These are phyloP conservation scores for Drosophila nannoptera DNA, from an alignment of 1,140 invertebrate genomes.

Conservation along the genomic window DNA sequence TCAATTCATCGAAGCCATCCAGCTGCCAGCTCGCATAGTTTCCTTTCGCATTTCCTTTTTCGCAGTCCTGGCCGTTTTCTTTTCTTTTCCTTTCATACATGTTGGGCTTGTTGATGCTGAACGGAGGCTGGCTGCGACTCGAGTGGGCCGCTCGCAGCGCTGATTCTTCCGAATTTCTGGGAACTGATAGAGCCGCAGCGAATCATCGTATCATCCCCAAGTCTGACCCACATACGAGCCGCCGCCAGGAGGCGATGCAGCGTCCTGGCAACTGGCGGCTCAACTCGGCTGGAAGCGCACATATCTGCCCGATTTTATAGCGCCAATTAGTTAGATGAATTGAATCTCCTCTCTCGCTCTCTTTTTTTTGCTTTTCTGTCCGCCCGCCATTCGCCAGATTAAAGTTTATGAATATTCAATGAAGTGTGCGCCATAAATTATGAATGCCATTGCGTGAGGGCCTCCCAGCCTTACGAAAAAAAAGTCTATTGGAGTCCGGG, in stretches of 20 bases:
- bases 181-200: no score
- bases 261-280: conserved; percentile 68
- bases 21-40: conserved; percentile 41
- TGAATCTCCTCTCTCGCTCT: conserved; percentile 41
- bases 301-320: conserved; percentile 63
- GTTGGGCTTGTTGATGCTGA: no score
- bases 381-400: conserved; percentile 51
- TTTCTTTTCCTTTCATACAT: no score
- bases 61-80: conserved; percentile 3
- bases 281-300: no score
- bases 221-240: conserved; percentile 40
- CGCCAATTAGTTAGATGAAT: conserved; percentile 76
- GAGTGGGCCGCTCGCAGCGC: no score
- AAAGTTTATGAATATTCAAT: conserved; percentile 78
- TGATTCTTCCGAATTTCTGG: no score
- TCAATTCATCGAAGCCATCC: conserved; percentile 60
- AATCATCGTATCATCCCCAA: not conserved
- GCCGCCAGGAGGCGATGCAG: conserved; percentile 44
- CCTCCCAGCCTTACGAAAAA: conserved; percentile 1
- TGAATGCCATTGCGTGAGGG: conserved; percentile 58
- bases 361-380: conserved; percentile 24
- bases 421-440: conserved; percentile 75
- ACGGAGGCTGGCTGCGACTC: no score
- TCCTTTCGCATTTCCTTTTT: conserved; percentile 6
- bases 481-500: not conserved